Evolutionary conservation across 2,888 invertebrate genomes (phyloP), one percentile per base, ranked within the genome.

Genomic region (Torymus aiolomorphi): DNA sequence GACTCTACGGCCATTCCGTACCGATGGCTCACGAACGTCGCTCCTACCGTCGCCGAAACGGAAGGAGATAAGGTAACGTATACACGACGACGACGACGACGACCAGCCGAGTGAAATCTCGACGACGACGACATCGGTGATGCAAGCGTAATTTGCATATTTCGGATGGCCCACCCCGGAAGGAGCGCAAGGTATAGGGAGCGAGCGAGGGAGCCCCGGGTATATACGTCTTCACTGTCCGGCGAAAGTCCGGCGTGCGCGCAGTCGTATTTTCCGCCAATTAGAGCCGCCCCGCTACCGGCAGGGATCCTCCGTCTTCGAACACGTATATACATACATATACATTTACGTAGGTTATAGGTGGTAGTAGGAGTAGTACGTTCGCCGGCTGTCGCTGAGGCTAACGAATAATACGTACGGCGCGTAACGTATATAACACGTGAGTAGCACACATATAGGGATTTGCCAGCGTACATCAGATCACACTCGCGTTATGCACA

Each of bases 251-350:
- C 62, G 52, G 57, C 10, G 70, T 61, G 66, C 69, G 62, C n/a
- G 82, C 74, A 81, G 83, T 81, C 84, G 85, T 87, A 88, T 87
- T 88, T 88, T 87, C 86, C 86, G 85, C 84, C 87, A 86, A 88
- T 88, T 88, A 87, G 86, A 86, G 84, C 52, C 79, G 70, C 67
- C 42, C 8, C 5, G 8, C 42, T 31, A 31, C 67, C 69, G 75
- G 61, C n/a, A 62, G 51, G 20, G 61, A 57, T 31, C 56, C 24
- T 24, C 2, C 57, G 66, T 66, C 63, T 59, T 74, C 74, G 13
- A 12, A 14, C 42, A 61, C 31, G 59, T n/a, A 16, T n/a, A 16
- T 18, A 31, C 13, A 54, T 61, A 59, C 14, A 42, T 10, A 42
- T 42, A 42, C 42, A 10, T 42, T 8, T 42, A 10, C 1, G 5